phyloP scores from a whole-genome alignment of 2,113 vertebrate genomes.

The Crypturellus undulatus region DNA sequence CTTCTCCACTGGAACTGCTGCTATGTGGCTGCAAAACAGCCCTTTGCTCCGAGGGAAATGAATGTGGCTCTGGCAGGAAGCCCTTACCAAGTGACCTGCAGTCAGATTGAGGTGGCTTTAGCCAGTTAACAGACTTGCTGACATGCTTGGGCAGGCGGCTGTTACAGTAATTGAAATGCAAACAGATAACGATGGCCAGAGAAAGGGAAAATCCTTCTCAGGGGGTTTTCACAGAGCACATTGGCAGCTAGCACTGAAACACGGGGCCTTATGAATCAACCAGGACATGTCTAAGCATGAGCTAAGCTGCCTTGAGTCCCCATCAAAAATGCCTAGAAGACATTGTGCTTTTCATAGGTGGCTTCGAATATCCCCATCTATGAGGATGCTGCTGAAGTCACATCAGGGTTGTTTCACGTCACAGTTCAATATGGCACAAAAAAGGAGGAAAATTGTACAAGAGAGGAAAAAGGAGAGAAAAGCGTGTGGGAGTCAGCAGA shows the following conservation, averaged over 20 bases:
- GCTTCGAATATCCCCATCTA: background rate
- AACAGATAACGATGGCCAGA: background rate
- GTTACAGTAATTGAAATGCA: background rate
- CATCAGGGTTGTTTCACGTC: background rate
- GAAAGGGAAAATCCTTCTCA: conserved; percentile 1
- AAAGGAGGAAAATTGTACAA: too few species aligned
- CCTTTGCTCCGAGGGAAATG: background rate
- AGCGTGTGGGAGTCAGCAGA: accelerated
- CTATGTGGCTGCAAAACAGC: background rate
- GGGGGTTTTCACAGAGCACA: background rate
- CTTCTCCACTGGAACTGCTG: background rate
- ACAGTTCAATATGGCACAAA: background rate
- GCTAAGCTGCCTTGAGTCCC: background rate
- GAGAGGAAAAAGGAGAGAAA: accelerated
- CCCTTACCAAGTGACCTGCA: background rate
- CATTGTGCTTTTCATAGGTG: background rate
- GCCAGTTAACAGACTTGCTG: background rate
- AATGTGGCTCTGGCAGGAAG: background rate
- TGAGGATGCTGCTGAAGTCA: background rate
- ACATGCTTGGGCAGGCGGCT: background rate
- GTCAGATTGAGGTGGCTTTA: background rate
- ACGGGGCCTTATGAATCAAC: background rate
- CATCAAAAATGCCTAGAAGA: background rate
- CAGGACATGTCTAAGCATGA: background rate
- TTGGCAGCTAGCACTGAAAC: background rate